Evolutionary conservation across 2,797 vertebrate species (phyloP).

Genomic region (Pagetopsis macropterus): DNA sequence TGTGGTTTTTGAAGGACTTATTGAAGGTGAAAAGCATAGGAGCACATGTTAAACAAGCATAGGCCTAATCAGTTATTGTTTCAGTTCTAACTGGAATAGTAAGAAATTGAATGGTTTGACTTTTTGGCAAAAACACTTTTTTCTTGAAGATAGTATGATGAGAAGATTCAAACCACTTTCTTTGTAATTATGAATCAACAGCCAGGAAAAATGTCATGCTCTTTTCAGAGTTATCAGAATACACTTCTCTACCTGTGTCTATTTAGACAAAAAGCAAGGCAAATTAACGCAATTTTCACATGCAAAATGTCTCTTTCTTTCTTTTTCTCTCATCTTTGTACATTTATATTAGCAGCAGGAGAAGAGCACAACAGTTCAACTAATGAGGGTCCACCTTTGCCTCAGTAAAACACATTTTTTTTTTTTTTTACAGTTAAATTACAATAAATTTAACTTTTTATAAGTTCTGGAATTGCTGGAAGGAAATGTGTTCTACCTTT

Average conservation of each 20-base stretch:
- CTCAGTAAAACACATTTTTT: background rate
- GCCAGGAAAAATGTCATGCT: too few species aligned
- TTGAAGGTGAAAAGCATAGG: constrained; percentile 35
- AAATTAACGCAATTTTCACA: background rate
- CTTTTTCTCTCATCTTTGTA: background rate
- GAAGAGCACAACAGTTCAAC: background rate
- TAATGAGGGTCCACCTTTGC: background rate
- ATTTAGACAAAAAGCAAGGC: background rate
- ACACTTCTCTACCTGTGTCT: background rate
- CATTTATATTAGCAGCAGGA: background rate
- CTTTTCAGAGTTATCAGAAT: too few species aligned
- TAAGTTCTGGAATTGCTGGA: background rate
- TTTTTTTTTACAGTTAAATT: too few species aligned
- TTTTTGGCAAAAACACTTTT: background rate
- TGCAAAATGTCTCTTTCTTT: background rate
- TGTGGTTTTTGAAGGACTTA: constrained; percentile 54
- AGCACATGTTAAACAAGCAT: constrained; percentile 2
- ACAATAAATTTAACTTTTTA: background rate
- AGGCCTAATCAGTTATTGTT: background rate
- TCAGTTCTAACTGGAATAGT: background rate
- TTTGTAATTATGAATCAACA: too few species aligned
- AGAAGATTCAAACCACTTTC: background rate
- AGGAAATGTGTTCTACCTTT: background rate
- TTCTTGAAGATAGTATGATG: background rate
- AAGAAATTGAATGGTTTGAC: background rate